phyloP scores from a whole-genome alignment of 2,113 vertebrate genomes.

The Nanorana parkeri region DNA sequence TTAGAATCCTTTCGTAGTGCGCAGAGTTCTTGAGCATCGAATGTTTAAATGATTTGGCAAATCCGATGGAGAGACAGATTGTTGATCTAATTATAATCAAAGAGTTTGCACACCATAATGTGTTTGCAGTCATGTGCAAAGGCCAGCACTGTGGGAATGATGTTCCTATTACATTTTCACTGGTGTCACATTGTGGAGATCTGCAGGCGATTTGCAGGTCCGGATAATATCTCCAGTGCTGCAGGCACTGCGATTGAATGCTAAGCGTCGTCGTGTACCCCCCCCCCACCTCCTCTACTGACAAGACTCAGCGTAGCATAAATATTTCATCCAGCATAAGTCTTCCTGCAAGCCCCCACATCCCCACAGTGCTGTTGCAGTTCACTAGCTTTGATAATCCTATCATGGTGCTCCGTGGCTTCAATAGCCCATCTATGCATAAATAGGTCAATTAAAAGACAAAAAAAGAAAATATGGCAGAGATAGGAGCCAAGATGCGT shows the following conservation, averaged over 20 bases:
- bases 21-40: neutral
- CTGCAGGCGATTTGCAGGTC: slow-evolving; percentile 20
- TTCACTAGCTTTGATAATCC: slow-evolving; percentile 50
- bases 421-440: slow-evolving; percentile 40
- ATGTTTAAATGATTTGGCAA: neutral
- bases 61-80: neutral
- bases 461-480: slow-evolving; percentile 18
- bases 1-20: too few relatives aligned
- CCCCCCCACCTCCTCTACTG: slow-evolving; percentile 9
- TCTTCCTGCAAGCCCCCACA: slow-evolving; percentile 16
- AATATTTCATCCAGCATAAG: slow-evolving; percentile 37
- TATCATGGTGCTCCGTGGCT: slow-evolving; percentile 27
- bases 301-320: slow-evolving; percentile 20
- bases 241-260: slow-evolving; percentile 18
- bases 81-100: neutral
- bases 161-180: slow-evolving; percentile 10
- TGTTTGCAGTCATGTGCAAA: neutral
- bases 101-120: neutral
- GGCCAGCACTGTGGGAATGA: neutral
- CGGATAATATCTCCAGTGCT: slow-evolving; percentile 21
- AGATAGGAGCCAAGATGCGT: slow-evolving; percentile 31
- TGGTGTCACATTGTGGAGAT: slow-evolving; percentile 8
- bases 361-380: slow-evolving; percentile 42
- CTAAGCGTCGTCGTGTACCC: too few relatives aligned
- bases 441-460: slow-evolving; percentile 53